Percentiles rank a stretch among this genome's conserved stretches.
Conservation (phyloP, 2,113 vertebrate genomes). For the Zapus hudsonius region DNA sequence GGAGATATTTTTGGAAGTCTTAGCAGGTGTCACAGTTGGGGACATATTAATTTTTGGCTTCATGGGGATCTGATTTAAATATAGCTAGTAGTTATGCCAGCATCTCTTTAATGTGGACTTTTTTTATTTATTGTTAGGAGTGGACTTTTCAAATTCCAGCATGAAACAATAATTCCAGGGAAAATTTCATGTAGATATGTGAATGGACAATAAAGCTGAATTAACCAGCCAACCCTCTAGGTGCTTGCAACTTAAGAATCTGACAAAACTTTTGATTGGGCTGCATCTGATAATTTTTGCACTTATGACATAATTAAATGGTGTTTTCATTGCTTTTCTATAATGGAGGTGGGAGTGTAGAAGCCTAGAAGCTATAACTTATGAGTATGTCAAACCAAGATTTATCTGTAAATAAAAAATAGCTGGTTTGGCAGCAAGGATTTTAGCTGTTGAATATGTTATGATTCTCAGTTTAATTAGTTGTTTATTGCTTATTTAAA, state of each 20-base stretch:
- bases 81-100: conserved; percentile 54
- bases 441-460: conserved; percentile 66
- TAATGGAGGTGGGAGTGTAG: conserved; percentile 10
- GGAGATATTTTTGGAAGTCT: conserved; percentile 48
- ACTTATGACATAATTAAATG: conserved; percentile 69
- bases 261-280: conserved; percentile 71
- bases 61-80: conserved; percentile 69
- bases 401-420: conserved; percentile 78
- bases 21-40: conserved; percentile 44
- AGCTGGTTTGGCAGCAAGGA: conserved; percentile 77
- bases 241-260: conserved; percentile 69
- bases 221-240: conserved; percentile 73
- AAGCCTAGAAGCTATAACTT: conserved; percentile 74
- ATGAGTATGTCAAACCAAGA: conserved; percentile 76
- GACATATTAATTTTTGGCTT: conserved; percentile 74
- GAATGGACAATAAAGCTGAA: conserved; percentile 70
- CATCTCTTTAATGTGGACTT: conserved; percentile 32
- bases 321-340: conserved; percentile 44
- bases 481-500: conserved; percentile 79
- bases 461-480: conserved; percentile 67
- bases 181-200: conserved; percentile 65
- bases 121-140: conserved; percentile 22
- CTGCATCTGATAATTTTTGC: conserved; percentile 63
- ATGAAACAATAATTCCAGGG: conserved; percentile 44
- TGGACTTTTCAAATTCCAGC: conserved; percentile 59